These are phyloP conservation scores for Rhyacophila evoluta DNA, from an alignment of 2,888 invertebrate species.

Conservation along the genomic window DNA sequence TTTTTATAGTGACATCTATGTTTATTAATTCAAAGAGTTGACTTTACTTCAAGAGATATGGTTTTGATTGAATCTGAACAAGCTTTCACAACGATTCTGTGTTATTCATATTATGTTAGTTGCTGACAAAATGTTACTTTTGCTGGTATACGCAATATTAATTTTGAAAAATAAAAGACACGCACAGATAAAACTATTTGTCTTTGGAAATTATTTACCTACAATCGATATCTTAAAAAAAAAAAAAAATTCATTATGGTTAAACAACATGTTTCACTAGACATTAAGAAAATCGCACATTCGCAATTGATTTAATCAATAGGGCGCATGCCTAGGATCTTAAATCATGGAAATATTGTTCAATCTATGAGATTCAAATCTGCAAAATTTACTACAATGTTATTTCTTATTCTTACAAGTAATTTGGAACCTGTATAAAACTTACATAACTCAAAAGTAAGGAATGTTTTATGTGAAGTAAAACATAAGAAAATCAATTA, in stretches of 20 bases:
- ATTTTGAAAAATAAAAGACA: neutral
- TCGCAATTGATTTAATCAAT: too few relatives aligned
- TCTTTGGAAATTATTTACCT: neutral
- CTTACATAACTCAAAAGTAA: too few relatives aligned
- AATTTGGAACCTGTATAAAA: too few relatives aligned
- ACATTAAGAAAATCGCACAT: too few relatives aligned
- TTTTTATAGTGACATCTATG: conserved; percentile 2
- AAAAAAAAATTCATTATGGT: neutral
- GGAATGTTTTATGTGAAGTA: too few relatives aligned
- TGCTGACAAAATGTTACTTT: neutral
- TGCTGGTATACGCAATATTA: neutral
- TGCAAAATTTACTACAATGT: too few relatives aligned
- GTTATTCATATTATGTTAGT: neutral
- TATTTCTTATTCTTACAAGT: too few relatives aligned
- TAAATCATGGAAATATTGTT: too few relatives aligned
- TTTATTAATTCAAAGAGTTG: neutral
- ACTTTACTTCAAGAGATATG: neutral
- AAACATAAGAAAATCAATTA: too few relatives aligned
- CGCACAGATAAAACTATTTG: neutral
- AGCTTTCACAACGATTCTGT: conserved; percentile 41
- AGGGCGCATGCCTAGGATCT: too few relatives aligned
- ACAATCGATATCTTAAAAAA: neutral
- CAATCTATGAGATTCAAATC: too few relatives aligned
- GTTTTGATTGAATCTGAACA: conserved; percentile 26
- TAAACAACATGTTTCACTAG: too few relatives aligned